phyloP scores from a whole-genome alignment of 2,888 invertebrate species.

The Microctonus brassicae region DNA sequence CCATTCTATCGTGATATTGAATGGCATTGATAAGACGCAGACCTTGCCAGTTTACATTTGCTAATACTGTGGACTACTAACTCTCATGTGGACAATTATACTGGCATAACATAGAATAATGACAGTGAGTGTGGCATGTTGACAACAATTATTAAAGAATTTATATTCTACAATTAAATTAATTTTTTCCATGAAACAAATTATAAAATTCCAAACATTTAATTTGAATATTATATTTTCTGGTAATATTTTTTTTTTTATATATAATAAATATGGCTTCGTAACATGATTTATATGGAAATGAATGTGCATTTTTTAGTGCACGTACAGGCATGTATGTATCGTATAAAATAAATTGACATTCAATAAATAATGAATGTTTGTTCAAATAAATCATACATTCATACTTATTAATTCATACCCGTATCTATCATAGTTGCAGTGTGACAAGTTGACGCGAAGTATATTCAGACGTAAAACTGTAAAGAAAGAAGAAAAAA shows the following conservation, averaged over 20 bases:
- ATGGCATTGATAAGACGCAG: neutral
- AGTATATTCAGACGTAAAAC: constrained; percentile 1
- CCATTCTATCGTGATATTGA: neutral
- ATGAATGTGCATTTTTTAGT: too few relatives aligned
- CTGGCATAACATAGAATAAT: neutral
- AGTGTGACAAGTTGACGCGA: neutral
- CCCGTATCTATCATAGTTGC: neutral
- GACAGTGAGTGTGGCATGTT: neutral
- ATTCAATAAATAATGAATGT: neutral
- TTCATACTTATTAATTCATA: neutral
- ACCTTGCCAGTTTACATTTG: neutral
- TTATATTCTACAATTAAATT: too few relatives aligned
- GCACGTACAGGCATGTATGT: too few relatives aligned
- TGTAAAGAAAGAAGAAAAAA: neutral
- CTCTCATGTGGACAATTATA: too few relatives aligned
- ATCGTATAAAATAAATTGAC: too few relatives aligned
- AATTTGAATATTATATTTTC: too few relatives aligned
- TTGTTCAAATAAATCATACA: neutral
- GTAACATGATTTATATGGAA: too few relatives aligned
- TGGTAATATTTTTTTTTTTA: too few relatives aligned
- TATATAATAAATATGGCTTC: too few relatives aligned
- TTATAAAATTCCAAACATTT: too few relatives aligned
- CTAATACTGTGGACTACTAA: neutral
- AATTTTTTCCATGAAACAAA: too few relatives aligned
- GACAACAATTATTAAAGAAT: too few relatives aligned